Conservation (phyloP, 92 coral and sea anemone genomes). For the Paramuricea clavata region DNA sequence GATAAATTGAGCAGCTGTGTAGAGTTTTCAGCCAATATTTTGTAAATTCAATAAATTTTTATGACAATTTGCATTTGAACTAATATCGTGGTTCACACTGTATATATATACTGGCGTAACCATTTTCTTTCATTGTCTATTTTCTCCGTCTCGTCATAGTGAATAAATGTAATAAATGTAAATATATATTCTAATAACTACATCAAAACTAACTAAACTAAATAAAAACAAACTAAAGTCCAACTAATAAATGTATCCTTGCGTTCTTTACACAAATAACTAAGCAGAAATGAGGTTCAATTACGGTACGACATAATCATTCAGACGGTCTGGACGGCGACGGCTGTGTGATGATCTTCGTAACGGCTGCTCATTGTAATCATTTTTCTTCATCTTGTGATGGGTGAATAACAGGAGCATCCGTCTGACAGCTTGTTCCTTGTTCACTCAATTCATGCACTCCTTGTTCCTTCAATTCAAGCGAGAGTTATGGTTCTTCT, state of each 20-base stretch:
- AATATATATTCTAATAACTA: neutral
- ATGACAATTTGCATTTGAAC: too few species aligned
- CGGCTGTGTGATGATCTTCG: conserved; percentile 76
- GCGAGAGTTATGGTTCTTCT: neutral
- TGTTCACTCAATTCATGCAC: neutral
- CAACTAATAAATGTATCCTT: neutral
- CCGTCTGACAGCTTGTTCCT: neutral
- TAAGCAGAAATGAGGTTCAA: neutral
- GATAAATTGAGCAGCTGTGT: too few species aligned
- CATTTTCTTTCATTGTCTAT: neutral
- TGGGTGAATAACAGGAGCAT: neutral
- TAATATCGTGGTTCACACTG: too few species aligned
- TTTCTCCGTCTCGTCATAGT: neutral
- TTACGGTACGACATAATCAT: neutral
- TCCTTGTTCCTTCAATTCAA: neutral
- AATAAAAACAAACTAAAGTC: neutral
- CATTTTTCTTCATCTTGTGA: neutral
- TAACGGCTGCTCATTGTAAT: conserved; percentile 4
- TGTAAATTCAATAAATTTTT: too few species aligned
- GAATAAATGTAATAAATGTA: neutral
- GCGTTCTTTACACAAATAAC: neutral
- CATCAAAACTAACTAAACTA: too few species aligned
- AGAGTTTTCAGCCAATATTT: too few species aligned
- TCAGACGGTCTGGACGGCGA: conserved; percentile 86
- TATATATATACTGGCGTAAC: neutral